Conservation (phyloP, 1,140 invertebrate genomes). For the Solen grandis region DNA sequence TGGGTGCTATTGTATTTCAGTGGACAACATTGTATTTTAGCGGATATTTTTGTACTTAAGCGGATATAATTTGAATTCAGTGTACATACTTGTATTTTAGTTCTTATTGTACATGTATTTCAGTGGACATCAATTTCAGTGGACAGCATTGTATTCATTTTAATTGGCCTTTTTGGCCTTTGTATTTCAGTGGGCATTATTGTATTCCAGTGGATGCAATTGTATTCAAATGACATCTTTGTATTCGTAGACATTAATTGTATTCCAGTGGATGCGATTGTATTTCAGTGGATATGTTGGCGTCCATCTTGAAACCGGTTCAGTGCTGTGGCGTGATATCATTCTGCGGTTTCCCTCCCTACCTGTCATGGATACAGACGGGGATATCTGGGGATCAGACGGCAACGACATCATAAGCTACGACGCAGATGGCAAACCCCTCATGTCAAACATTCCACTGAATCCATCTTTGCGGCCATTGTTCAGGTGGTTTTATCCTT, state of each 20-base stretch:
- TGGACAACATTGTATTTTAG: no score
- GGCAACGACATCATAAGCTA: conserved; percentile 60
- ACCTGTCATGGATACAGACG: conserved; percentile 68
- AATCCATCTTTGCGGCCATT: conserved; percentile 51
- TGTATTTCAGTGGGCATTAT: neutral
- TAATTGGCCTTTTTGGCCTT: no score
- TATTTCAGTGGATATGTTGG: conserved; percentile 66
- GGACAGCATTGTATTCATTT: no score
- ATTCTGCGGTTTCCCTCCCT: conserved; percentile 63
- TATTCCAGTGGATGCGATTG: neutral
- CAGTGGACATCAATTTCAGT: no score
- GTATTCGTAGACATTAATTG: neutral
- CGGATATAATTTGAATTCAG: no score
- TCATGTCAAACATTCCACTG: conserved; percentile 37
- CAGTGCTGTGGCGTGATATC: conserved; percentile 60
- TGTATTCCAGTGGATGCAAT: neutral
- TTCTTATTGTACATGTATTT: no score
- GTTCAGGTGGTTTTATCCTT: conserved; percentile 59
- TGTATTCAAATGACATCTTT: neutral
- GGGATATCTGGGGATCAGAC: conserved; percentile 69
- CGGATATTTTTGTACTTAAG: no score
- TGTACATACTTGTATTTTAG: no score
- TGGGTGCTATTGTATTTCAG: no score
- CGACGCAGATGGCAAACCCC: conserved; percentile 58
- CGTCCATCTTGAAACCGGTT: conserved; percentile 57